Conservation (phyloP, 2,113 vertebrate species). For the Aegithalos caudatus region DNA sequence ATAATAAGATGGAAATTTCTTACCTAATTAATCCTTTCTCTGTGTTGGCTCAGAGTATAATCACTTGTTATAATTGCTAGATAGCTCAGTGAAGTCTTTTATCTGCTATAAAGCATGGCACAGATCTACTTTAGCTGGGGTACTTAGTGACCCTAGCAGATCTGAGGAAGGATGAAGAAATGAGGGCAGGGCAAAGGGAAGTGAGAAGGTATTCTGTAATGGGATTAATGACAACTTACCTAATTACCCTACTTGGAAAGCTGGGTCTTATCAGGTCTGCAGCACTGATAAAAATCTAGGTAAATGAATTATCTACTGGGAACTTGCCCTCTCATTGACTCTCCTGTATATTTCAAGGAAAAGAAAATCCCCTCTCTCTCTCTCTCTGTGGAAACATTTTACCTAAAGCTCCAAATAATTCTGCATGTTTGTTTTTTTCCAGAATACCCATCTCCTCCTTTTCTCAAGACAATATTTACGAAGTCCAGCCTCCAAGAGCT, state of each 20-base stretch:
- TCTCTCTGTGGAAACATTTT: background rate
- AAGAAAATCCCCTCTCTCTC: background rate
- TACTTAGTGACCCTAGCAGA: background rate
- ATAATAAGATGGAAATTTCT: background rate
- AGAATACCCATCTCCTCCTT: conserved; percentile 88
- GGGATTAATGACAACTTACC: conserved; percentile 27
- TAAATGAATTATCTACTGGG: background rate
- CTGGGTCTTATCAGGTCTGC: background rate
- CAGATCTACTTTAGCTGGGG: background rate
- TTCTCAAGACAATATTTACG: conserved; percentile 86
- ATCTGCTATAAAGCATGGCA: background rate
- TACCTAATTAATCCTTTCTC: background rate
- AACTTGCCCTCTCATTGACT: background rate
- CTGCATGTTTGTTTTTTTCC: background rate
- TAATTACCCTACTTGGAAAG: conserved; percentile 54
- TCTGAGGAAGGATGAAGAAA: conserved; percentile 25
- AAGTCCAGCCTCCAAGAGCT: conserved; percentile 78
- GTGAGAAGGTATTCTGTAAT: background rate
- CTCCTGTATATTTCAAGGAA: background rate
- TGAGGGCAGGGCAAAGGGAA: conserved; percentile 26
- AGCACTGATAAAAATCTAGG: background rate
- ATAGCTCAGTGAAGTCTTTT: background rate
- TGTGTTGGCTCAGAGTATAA: background rate
- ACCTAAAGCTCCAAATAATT: background rate
- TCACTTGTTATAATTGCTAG: background rate